Evolutionary conservation across 64 coral and sea anemone species (phyloP), one percentile per base, ranked within the genome.

Genomic region (Pocillopora damicornis): DNA sequence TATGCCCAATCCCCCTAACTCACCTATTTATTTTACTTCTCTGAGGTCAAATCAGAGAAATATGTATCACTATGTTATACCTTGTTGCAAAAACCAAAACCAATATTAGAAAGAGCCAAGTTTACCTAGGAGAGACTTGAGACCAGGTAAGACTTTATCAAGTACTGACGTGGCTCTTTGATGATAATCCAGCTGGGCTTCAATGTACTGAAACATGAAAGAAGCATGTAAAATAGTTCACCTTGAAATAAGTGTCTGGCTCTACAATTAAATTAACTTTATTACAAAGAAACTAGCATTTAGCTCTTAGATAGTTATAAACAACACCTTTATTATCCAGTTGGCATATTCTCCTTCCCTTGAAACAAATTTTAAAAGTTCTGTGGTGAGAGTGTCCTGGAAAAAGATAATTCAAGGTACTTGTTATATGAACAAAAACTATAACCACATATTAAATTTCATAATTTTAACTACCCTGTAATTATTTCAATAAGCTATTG

Each of bases 341-440:
- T 98, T 93, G 16, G 96, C 89, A 74, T 92, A 98, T 79, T 98
- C 96, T 83, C 83, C 90, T 92, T 98, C 96, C 78, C 87, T 94
- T 67, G 96, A 89, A 35, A 98, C 96, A 89, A 98, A 94, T 13
- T 87, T 98, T n/a, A 98, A 76, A 35, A 93, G 77, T 73, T 98
- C 96, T 59, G 96, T 98, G 42, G 93, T 95, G 15, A 98, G 79
- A 11, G 60, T 73, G 68, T 98, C 90, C 96, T 98, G 75, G n/a
- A 87, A 11, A 23, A 71, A 68, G 1, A 15, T 2, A 11, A 71
- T 11, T 9, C 8, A 71, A 1, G 10, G 5, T 71, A 20, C 3
- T 26, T 23, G 10, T 71, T 13, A 63, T 15, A 23, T 51, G 7
- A 51, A 51, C 42, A 51, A 51, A 51, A 51, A 51, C 42, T 51